Percentiles rank a stretch among this genome's conserved stretches.
Evolutionary conservation across 2,888 invertebrate species (phyloP).

Genomic region (Macrosiphum euphorbiae): DNA sequence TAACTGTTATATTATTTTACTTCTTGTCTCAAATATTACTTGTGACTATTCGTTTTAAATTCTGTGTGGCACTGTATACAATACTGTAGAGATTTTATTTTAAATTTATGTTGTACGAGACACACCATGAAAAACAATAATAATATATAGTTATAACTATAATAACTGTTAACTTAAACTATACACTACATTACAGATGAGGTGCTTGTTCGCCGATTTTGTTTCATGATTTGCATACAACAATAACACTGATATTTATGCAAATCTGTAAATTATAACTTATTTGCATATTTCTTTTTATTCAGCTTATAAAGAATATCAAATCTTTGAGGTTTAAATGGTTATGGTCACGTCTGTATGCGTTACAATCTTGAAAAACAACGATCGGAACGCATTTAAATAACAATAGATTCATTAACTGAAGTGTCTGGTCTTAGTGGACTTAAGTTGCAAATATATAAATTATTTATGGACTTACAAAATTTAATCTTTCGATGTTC

Average conservation of each 20-base stretch:
- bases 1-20: neutral
- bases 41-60: neutral
- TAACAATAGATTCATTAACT: slow-evolving; percentile 40
- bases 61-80: neutral
- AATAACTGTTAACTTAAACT: neutral
- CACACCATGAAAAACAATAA: neutral
- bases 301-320: neutral
- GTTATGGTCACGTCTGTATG: neutral
- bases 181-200: neutral
- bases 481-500: neutral
- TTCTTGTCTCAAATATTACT: neutral
- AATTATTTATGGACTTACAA: neutral
- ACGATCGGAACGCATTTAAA: slow-evolving; percentile 4
- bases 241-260: slow-evolving; percentile 1
- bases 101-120: neutral
- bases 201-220: neutral
- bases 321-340: neutral
- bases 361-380: neutral
- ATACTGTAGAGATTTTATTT: neutral
- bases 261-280: slow-evolving; percentile 2
- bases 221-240: neutral
- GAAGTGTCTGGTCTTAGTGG: too few species aligned
- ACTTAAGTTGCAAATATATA: neutral
- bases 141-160: neutral
- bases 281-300: slow-evolving; percentile 24